Base-by-base conservation (phyloP, 2,113 vertebrate genomes). In the Psittacus erithacus region DNA sequence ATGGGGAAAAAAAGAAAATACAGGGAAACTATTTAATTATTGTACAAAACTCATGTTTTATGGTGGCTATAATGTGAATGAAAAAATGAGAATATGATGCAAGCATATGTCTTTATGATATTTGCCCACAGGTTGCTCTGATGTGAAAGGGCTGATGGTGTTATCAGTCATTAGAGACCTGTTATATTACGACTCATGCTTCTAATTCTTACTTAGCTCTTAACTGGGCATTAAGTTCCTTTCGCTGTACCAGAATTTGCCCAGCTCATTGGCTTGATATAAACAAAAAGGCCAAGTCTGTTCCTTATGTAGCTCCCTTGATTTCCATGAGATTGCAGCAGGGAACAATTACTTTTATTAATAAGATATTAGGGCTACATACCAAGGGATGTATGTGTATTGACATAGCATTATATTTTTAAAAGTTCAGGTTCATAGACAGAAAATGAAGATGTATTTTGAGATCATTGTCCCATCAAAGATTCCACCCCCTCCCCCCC, bases 141-240 rank as follows among this genome's bases (percentile, higher is more conserved):
- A 82, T 44, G 76, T 82, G 92, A 92, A 97, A 94, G 74, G 82
- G 29, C 25, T 75, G 75, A 33, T 49, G 67, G 75, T 76, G 64
- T 87, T 95, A 53, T 46, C 35, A 88, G 43, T 20, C 44, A 43
- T 88, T 91, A 97, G 86, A 93, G 74, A 90, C 27, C 60, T 86
- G 59, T 69, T 88, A 3, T 68, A 28, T 89, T 96, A 76, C 52
- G 44, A 46, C 77, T 96, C 60, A 22, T 2, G 94, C 68, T 86
- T 93, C n/a, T 68, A 69, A 75, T 63, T 86, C 77, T 89, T 83
- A 52, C 14, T 60, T 86, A 83, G 70, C 25, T 90, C 64, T 79
- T 96, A 94, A 95, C 17, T 89, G 49, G 64, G 33, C 52, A 74
- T 93, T 79, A 95, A 71, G 14, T 78, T 95, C 63, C 59, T 92